Evolutionary conservation across 2,797 vertebrate species (phyloP).

Genomic region (Anguilla obscura): DNA sequence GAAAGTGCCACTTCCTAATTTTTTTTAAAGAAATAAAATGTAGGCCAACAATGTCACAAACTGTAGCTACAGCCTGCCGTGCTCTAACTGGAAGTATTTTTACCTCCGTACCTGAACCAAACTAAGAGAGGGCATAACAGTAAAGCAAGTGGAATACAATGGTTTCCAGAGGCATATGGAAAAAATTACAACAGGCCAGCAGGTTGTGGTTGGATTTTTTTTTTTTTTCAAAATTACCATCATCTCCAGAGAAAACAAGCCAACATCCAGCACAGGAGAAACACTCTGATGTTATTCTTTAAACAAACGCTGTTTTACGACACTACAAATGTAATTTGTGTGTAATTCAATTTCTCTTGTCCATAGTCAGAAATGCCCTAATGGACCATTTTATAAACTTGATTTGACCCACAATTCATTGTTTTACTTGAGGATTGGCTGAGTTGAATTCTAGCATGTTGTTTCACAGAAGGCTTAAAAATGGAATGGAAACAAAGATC

Average conservation of each 20-base stretch:
- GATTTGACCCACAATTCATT: not conserved
- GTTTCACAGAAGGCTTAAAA: not conserved
- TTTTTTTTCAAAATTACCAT: conserved; percentile 57
- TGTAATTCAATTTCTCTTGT: not conserved
- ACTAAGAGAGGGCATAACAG: conserved; percentile 56
- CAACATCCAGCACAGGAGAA: conserved; percentile 16
- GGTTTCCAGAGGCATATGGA: conserved; percentile 65
- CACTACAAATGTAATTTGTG: not conserved
- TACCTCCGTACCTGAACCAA: conserved; percentile 57
- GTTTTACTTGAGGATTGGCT: not conserved
- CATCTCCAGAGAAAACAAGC: conserved; percentile 49
- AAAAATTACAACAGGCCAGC: conserved; percentile 62
- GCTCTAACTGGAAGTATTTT: conserved; percentile 58
- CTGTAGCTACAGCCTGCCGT: conserved; percentile 44
- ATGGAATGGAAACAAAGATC: not conserved
- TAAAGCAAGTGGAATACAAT: conserved; percentile 44
- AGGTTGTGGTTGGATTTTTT: conserved; percentile 38
- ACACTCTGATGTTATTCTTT: conserved; percentile 25
- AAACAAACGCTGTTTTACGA: conserved; percentile 4
- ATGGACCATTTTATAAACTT: conserved; percentile 18
- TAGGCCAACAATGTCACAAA: conserved; percentile 55
- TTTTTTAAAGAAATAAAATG: conserved; percentile 52
- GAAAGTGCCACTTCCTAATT: conserved; percentile 49
- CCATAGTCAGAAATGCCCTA: conserved; percentile 7
- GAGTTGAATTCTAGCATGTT: not conserved